Evolutionary conservation across 2,113 vertebrate genomes (phyloP).

Genomic region (Martes martes): DNA sequence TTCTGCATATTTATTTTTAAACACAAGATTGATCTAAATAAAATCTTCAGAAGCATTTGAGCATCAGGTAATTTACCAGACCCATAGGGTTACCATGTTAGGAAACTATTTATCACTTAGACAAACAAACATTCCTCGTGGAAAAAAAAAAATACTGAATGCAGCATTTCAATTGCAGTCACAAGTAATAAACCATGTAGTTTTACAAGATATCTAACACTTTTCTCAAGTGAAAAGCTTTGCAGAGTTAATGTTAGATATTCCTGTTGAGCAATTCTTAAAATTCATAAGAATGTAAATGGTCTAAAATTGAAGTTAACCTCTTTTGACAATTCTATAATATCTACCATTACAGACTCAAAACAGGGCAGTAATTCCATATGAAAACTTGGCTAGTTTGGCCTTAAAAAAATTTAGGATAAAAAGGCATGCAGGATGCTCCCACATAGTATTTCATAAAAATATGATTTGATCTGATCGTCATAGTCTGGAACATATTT

Average conservation of each 20-base stretch:
- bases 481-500: conserved; percentile 73
- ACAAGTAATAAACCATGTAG: conserved; percentile 30
- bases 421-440: conserved; percentile 62
- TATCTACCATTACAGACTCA: conserved; percentile 59
- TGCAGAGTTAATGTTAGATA: conserved; percentile 56
- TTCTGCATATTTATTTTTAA: neutral
- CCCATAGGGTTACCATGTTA: neutral
- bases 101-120: neutral
- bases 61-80: neutral
- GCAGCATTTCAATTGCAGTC: neutral
- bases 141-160: neutral
- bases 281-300: conserved; percentile 56
- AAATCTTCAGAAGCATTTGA: neutral
- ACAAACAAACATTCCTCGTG: neutral
- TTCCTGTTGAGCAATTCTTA: conserved; percentile 5
- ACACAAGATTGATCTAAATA: neutral
- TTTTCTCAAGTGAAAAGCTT: conserved; percentile 23
- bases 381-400: conserved; percentile 57
- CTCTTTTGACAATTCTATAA: conserved; percentile 71
- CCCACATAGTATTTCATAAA: conserved; percentile 64
- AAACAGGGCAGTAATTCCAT: conserved; percentile 55
- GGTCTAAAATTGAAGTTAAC: conserved; percentile 68
- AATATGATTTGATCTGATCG: conserved; percentile 70
- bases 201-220: conserved; percentile 8
- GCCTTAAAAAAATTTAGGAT: conserved; percentile 47